Evolutionary conservation across 2,888 invertebrate species (phyloP), one percentile per base, ranked within the genome.

Genomic region (Aporophyla nigra): DNA sequence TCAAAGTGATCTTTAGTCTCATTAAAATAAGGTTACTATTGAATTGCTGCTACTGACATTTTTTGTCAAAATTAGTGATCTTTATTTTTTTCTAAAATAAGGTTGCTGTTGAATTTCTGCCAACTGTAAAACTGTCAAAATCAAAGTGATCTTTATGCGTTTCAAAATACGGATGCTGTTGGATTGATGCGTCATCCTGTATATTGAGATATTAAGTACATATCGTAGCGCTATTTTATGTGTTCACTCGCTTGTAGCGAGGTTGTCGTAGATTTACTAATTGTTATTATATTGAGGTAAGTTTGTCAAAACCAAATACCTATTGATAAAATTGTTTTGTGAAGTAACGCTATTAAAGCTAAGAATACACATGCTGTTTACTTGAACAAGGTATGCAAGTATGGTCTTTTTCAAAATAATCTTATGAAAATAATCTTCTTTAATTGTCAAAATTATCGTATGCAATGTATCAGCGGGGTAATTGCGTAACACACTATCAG

Each of bases 261-360:
- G 16, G n/a, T n/a, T 40, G 16, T 33, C n/a, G 33, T n/a, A 67
- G 53, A 67, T 19, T 54, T 40, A 53, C 16, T 67, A 14, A 46
- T 46, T 14, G 46, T 9, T 51, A 24, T n/a, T 43, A n/a, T 54
- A 27, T 33, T 54, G 12, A 61, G 51, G 49, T 68, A 76, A 78
- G 53, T 67, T 73, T 33, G 21, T 78, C 46, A 53, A 74, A 71
- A 74, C 79, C 81, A 79, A 79, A 80, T 80, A 61, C 59, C 75
- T 75, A 58, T 46, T 43, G 66, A 43, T 71, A 27, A 53, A n/a
- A 21, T n/a, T 58, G 10, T 76, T 14, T 62, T 49, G 59, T 62
- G 65, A 56, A 53, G 21, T n/a, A 51, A 65, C n/a, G 56, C 58
- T 3, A 67, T 5, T 0, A n/a, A 63, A 68, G 49, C n/a, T n/a